phyloP scores from a whole-genome alignment of 1,140 invertebrate genomes.

The Sitophilus oryzae region DNA sequence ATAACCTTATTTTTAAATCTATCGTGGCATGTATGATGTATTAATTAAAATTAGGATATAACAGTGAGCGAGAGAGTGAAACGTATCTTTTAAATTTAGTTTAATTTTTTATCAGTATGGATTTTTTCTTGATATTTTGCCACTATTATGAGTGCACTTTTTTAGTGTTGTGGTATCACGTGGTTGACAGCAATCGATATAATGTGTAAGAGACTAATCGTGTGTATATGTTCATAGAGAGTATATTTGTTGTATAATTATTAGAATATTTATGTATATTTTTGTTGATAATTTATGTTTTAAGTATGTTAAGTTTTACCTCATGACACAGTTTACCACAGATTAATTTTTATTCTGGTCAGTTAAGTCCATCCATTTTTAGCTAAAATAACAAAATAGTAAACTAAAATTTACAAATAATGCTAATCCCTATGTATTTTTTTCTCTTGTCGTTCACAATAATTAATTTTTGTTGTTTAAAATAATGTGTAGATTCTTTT shows the following conservation, averaged over 20 bases:
- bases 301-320: conserved; percentile 3
- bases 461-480: too few species aligned
- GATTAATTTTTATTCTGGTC: conserved; percentile 4
- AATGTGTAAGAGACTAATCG: background rate
- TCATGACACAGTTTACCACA: conserved; percentile 7
- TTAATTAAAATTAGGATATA: too few species aligned
- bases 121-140: too few species aligned
- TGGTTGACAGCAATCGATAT: background rate
- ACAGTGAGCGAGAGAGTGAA: too few species aligned
- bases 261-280: conserved; percentile 13
- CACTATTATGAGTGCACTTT: too few species aligned
- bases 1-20: background rate
- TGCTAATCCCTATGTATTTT: background rate
- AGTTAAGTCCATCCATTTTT: conserved; percentile 11
- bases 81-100: too few species aligned
- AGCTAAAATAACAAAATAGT: background rate
- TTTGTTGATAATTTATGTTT: conserved; percentile 10
- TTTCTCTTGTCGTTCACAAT: background rate
- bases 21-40: background rate
- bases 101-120: too few species aligned
- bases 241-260: conserved; percentile 8
- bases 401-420: background rate
- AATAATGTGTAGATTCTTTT: too few species aligned
- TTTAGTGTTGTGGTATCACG: too few species aligned
- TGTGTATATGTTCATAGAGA: background rate